These are phyloP conservation scores for Platyrinchus mystaceus DNA, from an alignment of 2,797 vertebrate species.

Conservation along the genomic window DNA sequence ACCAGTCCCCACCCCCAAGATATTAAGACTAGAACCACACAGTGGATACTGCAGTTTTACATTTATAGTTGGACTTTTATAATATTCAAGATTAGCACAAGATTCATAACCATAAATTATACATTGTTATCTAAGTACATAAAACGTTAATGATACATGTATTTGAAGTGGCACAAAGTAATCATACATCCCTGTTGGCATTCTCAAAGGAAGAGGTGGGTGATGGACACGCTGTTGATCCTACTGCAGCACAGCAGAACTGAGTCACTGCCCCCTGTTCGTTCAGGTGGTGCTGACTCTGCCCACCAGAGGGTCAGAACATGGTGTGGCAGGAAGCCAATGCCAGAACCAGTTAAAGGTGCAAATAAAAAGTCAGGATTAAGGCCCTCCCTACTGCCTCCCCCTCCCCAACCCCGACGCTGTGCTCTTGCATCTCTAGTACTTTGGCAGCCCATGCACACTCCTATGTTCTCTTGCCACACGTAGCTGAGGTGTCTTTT, in stretches of 20 bases:
- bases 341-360: conserved; percentile 43
- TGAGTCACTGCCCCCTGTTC: background rate
- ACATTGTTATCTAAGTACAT: conserved; percentile 81
- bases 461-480: conserved; percentile 71
- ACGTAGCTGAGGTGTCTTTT: conserved; percentile 25
- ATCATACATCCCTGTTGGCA: conserved; percentile 59
- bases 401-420: conserved; percentile 42
- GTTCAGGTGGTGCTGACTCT: background rate
- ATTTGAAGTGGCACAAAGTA: conserved; percentile 74
- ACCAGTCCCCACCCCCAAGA: background rate
- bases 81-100: conserved; percentile 82
- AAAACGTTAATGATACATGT: conserved; percentile 75
- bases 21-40: conserved; percentile 56
- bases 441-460: conserved; percentile 81
- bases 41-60: conserved; percentile 58
- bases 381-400: background rate
- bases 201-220: conserved; percentile 37
- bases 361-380: conserved; percentile 45
- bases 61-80: conserved; percentile 80
- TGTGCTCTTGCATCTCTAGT: conserved; percentile 75
- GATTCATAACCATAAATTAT: conserved; percentile 86
- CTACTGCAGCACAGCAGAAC: conserved; percentile 18
- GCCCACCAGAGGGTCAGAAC: conserved; percentile 21
- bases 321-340: background rate
- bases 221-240: background rate